These are phyloP conservation scores for Ectemnius cavifrons DNA, from an alignment of 2,888 invertebrate species.

Conservation along the genomic window DNA sequence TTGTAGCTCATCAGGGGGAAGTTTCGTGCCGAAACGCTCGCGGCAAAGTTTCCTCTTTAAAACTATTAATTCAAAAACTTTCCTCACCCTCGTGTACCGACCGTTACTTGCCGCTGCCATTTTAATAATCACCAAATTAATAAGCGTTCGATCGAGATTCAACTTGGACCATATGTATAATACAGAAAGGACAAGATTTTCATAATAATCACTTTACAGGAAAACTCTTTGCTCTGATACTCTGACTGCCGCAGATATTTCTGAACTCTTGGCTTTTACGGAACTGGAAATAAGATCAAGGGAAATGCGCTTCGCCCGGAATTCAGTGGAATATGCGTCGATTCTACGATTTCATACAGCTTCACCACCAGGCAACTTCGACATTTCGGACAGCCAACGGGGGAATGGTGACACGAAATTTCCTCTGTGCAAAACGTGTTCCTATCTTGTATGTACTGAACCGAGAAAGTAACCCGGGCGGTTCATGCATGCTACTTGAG, in stretches of 20 bases:
- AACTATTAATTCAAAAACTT: conserved; percentile 9
- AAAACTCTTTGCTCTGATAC: no score
- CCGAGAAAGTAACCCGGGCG: no score
- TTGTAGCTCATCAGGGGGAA: conserved; percentile 5
- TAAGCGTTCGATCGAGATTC: conserved; percentile 4
- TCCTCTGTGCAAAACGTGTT: conserved; percentile 52
- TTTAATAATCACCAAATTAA: conserved; percentile 5
- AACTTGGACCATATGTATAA: conserved; percentile 23
- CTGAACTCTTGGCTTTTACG: no score
- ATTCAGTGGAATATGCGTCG: conserved; percentile 35
- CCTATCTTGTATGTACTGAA: conserved; percentile 23
- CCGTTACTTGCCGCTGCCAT: not conserved
- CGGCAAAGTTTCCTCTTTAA: conserved; percentile 5
- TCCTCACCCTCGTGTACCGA: not conserved
- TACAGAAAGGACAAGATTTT: conserved; percentile 7
- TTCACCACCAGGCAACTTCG: conserved; percentile 36
- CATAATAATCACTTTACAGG: no score
- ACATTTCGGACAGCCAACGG: conserved; percentile 42
- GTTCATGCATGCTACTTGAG: no score
- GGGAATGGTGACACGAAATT: conserved; percentile 48
- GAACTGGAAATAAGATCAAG: no score
- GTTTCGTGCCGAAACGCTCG: conserved; percentile 3
- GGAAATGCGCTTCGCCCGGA: no score
- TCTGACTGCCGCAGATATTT: no score
- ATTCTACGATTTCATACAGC: conserved; percentile 37